These are phyloP conservation scores for Neosilurus hyrtlii DNA, from an alignment of 2,797 vertebrate genomes.

Conservation along the genomic window DNA sequence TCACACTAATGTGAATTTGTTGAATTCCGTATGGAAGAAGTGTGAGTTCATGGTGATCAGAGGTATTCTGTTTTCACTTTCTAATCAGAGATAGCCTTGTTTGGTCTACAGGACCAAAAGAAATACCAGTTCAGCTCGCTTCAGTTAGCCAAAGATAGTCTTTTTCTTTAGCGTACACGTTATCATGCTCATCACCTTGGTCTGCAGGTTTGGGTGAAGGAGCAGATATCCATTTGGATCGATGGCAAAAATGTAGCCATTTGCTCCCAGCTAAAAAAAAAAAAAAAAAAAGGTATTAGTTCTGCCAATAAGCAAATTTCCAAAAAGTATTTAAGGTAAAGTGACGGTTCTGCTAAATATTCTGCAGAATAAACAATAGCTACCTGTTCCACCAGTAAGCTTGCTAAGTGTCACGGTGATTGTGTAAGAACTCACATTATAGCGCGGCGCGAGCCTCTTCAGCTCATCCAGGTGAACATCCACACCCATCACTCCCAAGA, in stretches of 20 bases:
- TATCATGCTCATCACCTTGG: slow-evolving; percentile 74
- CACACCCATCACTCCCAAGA: slow-evolving; percentile 96
- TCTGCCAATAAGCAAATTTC: neutral
- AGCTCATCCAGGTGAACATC: slow-evolving; percentile 96
- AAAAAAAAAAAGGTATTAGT: neutral
- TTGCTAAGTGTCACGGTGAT: neutral
- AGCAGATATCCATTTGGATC: slow-evolving; percentile 96
- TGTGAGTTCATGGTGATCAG: neutral
- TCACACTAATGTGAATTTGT: neutral
- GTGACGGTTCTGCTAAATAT: neutral
- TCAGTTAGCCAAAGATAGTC: neutral
- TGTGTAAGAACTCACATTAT: slow-evolving; percentile 65
- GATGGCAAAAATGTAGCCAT: slow-evolving; percentile 95
- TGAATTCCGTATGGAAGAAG: neutral
- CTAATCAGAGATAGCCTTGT: too few species aligned
- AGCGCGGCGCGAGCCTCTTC: slow-evolving; percentile 90
- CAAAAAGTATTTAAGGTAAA: neutral
- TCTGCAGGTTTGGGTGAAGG: slow-evolving; percentile 93
- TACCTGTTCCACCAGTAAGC: neutral
- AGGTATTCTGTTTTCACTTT: neutral
- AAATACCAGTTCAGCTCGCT: neutral
- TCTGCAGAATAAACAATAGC: too few species aligned
- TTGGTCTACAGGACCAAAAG: neutral
- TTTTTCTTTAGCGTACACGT: neutral
- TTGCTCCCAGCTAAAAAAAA: slow-evolving; percentile 80